Conservation (phyloP, 1,140 invertebrate genomes). For the Fopius arisanus region DNA sequence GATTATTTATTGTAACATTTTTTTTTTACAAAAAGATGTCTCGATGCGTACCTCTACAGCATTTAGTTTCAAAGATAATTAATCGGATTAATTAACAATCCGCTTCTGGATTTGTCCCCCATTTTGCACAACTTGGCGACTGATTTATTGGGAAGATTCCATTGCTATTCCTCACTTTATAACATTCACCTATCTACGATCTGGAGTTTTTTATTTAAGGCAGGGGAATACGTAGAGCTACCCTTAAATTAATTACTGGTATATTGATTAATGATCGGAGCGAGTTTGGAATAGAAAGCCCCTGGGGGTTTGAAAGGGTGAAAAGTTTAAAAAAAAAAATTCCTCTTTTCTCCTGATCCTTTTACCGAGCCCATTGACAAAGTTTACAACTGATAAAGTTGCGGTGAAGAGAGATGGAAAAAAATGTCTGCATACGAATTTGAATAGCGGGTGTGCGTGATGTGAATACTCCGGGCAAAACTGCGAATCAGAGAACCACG, state of each 20-base stretch:
- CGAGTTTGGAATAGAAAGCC: not conserved
- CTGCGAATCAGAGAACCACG: conserved; percentile 1
- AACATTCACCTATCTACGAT: not conserved
- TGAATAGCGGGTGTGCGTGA: not conserved
- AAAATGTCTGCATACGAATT: not conserved
- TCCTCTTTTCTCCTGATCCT: not conserved
- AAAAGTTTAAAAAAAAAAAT: not conserved
- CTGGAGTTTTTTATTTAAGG: not conserved
- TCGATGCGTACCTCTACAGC: no score
- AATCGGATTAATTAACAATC: no score
- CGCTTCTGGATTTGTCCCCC: no score
- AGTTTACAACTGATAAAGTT: not conserved
- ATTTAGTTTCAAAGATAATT: no score
- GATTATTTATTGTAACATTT: no score
- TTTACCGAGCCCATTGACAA: not conserved
- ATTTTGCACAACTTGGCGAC: no score
- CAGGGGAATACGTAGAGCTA: not conserved
- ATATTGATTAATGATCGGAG: not conserved
- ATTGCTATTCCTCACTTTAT: not conserved
- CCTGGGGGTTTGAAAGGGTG: not conserved
- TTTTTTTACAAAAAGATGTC: no score
- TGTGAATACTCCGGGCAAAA: not conserved
- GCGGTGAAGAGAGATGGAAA: not conserved
- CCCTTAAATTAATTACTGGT: not conserved
- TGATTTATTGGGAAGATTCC: no score